Evolutionary conservation across 2,113 vertebrate species (phyloP).

Genomic region (Bubalus kerabau): DNA sequence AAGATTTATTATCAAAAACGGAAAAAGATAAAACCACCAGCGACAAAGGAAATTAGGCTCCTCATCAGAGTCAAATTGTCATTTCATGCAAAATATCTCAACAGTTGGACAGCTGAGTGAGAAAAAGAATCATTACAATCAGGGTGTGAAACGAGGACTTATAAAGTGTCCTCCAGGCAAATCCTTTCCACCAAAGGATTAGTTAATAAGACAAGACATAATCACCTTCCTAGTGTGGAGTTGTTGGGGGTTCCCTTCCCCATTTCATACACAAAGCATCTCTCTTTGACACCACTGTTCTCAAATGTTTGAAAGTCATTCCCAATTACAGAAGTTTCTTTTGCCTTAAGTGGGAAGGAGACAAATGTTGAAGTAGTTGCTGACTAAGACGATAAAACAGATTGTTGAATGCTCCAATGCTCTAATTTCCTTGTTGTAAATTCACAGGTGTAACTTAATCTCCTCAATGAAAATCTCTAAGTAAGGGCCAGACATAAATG

Average conservation of each 20-base stretch:
- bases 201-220: slow-evolving; percentile 72
- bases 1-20: neutral
- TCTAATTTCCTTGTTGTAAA: neutral
- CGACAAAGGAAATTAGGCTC: neutral
- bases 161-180: slow-evolving; percentile 54
- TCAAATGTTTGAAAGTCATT: neutral
- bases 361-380: neutral
- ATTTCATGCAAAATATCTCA: neutral
- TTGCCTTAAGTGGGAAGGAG: neutral
- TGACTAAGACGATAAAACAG: neutral
- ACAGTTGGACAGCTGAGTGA: neutral
- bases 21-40: neutral
- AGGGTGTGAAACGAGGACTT: slow-evolving; percentile 25
- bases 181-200: slow-evolving; percentile 68
- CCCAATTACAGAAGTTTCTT: neutral
- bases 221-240: slow-evolving; percentile 22
- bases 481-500: neutral
- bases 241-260: neutral
- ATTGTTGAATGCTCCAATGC: rapidly evolving
- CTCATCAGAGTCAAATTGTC: neutral
- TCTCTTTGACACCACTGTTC: slow-evolving; percentile 9
- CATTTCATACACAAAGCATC: neutral
- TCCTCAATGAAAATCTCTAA: slow-evolving; percentile 31
- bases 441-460: neutral
- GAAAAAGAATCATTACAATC: slow-evolving; percentile 34